These are phyloP conservation scores for Cyaniris semiargus DNA, from an alignment of 2,888 invertebrate genomes.

Conservation along the genomic window DNA sequence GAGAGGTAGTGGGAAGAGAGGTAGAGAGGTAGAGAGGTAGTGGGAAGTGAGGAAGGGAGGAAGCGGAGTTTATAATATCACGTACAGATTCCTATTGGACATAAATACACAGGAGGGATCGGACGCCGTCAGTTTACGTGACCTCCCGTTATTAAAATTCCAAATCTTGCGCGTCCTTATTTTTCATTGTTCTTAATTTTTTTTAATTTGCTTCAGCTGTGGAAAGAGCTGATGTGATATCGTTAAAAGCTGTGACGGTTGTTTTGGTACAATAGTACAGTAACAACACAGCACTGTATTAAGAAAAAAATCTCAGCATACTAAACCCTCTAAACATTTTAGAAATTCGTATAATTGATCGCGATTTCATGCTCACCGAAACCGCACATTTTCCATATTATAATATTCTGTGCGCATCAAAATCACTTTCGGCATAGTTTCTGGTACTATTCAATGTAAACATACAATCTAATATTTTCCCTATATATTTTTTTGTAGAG, in stretches of 20 bases:
- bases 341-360: no score
- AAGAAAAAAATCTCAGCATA: no score
- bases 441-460: no score
- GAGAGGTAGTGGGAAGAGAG: background rate
- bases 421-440: no score
- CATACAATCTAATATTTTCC: no score
- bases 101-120: conserved; percentile 50
- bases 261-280: background rate
- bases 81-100: conserved; percentile 35
- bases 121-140: conserved; percentile 68
- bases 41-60: background rate
- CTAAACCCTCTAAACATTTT: no score
- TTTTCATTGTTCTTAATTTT: conserved; percentile 64
- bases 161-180: conserved; percentile 58
- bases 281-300: background rate
- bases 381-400: no score
- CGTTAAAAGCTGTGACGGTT: background rate
- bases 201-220: conserved; percentile 34
- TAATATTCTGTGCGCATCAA: no score
- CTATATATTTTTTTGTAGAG: no score
- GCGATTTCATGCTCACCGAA: no score
- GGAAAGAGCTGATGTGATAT: background rate
- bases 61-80: conserved; percentile 1
- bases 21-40: background rate
- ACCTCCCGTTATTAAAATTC: conserved; percentile 74